Conservation (phyloP, 37 sponge, comb jelly and placozoan genomes). For the Chondrosia reniformis region DNA sequence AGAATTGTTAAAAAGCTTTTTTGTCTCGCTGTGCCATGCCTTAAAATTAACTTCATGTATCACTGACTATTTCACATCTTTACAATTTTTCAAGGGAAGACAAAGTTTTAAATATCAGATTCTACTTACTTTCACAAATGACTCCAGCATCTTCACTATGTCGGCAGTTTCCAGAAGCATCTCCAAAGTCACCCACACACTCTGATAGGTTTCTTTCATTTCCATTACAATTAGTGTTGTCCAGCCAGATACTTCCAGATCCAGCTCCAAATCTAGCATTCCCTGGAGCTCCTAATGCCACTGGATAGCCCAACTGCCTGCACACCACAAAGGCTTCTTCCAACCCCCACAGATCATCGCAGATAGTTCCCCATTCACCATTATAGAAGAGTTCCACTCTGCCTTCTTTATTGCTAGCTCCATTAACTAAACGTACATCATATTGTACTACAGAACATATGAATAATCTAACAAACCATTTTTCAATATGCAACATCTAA, state of each 20-base stretch:
- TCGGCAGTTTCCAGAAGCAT: not conserved
- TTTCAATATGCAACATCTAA: too few species aligned
- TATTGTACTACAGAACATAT: too few species aligned
- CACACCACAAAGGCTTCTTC: constrained; percentile 11
- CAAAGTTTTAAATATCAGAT: too few species aligned
- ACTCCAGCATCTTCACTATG: constrained; percentile 19
- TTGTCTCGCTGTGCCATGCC: too few species aligned
- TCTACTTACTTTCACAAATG: not conserved
- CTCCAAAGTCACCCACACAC: not conserved
- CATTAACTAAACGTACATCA: not conserved
- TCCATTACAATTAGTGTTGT: constrained; percentile 13
- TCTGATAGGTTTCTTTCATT: not conserved
- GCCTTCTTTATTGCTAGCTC: not conserved
- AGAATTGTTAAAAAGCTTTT: too few species aligned
- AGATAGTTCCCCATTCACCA: constrained; percentile 23
- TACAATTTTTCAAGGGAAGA: too few species aligned
- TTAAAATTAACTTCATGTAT: too few species aligned
- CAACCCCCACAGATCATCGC: constrained; percentile 20
- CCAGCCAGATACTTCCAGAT: constrained; percentile 11
- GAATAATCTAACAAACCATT: too few species aligned
- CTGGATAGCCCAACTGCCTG: constrained; percentile 21
- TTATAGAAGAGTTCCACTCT: constrained; percentile 17
- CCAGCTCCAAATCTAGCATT: not conserved
- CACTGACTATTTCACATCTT: too few species aligned
- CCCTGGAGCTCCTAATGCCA: not conserved